Conservation (phyloP, 2,888 invertebrate genomes). For the Agrochola circellaris region DNA sequence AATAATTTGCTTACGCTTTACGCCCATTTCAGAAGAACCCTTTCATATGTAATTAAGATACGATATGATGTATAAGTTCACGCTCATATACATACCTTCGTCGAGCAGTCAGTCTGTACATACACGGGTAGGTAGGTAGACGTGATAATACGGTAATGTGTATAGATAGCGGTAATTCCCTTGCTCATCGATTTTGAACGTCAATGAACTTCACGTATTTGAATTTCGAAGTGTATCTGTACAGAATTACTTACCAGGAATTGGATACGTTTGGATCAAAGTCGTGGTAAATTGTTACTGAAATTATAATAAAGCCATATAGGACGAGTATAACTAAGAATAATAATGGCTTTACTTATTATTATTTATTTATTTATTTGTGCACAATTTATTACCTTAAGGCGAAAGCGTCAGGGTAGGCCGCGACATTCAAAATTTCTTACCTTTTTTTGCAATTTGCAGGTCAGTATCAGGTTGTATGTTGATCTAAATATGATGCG, state of each 20-base stretch:
- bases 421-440: too few relatives aligned
- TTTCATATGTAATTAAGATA: slow-evolving; percentile 51
- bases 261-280: slow-evolving; percentile 31
- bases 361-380: too few relatives aligned
- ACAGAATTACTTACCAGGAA: slow-evolving; percentile 5
- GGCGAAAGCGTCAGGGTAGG: too few relatives aligned
- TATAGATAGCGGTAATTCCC: slow-evolving; percentile 32
- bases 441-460: too few relatives aligned
- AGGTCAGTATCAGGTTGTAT: too few relatives aligned
- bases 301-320: not conserved
- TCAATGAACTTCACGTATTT: slow-evolving; percentile 16
- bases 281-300: not conserved
- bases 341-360: not conserved
- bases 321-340: not conserved
- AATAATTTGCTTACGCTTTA: slow-evolving; percentile 24
- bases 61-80: slow-evolving; percentile 3
- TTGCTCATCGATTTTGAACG: slow-evolving; percentile 31
- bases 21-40: slow-evolving; percentile 24
- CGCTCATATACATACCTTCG: slow-evolving; percentile 1
- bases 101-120: slow-evolving; percentile 8
- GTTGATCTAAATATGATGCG: too few relatives aligned
- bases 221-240: not conserved
- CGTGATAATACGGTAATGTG: slow-evolving; percentile 23
- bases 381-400: too few relatives aligned
- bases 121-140: slow-evolving; percentile 8